phyloP scores from a whole-genome alignment of 2,888 invertebrate species.

The Lasioglossum lativentre region DNA sequence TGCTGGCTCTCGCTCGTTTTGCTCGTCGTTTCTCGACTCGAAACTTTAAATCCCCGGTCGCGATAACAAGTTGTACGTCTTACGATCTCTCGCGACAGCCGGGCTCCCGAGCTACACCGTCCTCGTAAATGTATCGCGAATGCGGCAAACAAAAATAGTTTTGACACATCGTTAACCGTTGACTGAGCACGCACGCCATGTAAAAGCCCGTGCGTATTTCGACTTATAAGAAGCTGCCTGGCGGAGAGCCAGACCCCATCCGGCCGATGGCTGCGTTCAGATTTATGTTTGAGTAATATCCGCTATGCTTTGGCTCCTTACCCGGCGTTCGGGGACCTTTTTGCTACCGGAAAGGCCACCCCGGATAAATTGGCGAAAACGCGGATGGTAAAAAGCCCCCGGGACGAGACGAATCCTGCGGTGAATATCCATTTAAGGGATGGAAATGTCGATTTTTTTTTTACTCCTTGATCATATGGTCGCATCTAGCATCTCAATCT shows the following conservation, averaged over 20 bases:
- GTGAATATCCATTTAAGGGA: background rate
- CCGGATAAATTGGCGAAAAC: constrained; percentile 38
- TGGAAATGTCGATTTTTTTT: background rate
- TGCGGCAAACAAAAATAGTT: constrained; percentile 68
- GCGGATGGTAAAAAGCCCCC: background rate
- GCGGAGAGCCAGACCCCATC: constrained; percentile 62
- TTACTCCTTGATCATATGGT: too few relatives aligned
- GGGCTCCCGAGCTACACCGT: background rate
- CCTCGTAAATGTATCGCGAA: constrained; percentile 65
- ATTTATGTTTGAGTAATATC: constrained; percentile 72
- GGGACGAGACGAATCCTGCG: background rate
- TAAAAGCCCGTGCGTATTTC: constrained; percentile 63
- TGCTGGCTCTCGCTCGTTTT: background rate
- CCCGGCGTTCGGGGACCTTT: constrained; percentile 47
- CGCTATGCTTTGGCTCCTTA: constrained; percentile 50
- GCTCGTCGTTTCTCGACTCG: background rate
- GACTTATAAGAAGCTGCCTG: constrained; percentile 69
- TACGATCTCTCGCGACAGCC: constrained; percentile 9
- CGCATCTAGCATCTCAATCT: too few relatives aligned
- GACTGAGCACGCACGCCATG: constrained; percentile 64
- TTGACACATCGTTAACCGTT: constrained; percentile 74
- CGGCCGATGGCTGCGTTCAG: constrained; percentile 62
- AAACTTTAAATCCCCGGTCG: constrained; percentile 1
- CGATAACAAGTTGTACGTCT: constrained; percentile 38
- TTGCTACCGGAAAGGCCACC: constrained; percentile 24